A percentile compares a stretch with the other conserved stretches of the same genome.
Conservation (phyloP, 2,113 vertebrate species). For the Thamnophis sirtalis region DNA sequence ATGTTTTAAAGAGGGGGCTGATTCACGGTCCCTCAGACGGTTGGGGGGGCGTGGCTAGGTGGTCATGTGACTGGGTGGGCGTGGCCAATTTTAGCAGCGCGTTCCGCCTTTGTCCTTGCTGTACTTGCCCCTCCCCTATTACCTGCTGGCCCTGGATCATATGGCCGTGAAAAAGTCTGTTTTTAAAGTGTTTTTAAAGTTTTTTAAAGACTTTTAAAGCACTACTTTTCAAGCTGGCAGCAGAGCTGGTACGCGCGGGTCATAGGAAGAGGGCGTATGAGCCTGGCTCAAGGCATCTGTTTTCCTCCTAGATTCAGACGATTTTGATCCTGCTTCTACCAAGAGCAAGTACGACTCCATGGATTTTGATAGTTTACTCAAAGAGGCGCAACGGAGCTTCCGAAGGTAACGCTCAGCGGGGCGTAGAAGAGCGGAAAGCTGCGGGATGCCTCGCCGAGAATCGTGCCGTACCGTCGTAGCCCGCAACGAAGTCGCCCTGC, state of each 20-base stretch:
- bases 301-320: conserved; percentile 86
- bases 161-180: too few relatives aligned
- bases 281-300: background rate
- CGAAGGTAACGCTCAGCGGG: conserved; percentile 87
- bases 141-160: too few relatives aligned
- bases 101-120: too few relatives aligned
- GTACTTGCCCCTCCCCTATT: too few relatives aligned
- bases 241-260: background rate
- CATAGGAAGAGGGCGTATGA: background rate
- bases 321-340: conserved; percentile 97
- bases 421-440: conserved; percentile 66
- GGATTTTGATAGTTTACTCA: conserved; percentile 99
- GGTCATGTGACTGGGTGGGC: too few relatives aligned
- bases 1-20: too few relatives aligned
- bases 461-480: conserved; percentile 80
- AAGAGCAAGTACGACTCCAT: conserved; percentile 99
- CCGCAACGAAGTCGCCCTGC: conserved; percentile 73
- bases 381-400: conserved; percentile 94
- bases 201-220: too few relatives aligned
- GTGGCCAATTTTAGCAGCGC: too few relatives aligned
- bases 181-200: too few relatives aligned
- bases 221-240: too few relatives aligned
- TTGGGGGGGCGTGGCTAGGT: too few relatives aligned
- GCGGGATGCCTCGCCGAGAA: conserved; percentile 76
- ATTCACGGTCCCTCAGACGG: too few relatives aligned